Evolutionary conservation across 37 sponge, comb jelly and placozoan genomes (phyloP).

Genomic region (Aplysina aerophoba): DNA sequence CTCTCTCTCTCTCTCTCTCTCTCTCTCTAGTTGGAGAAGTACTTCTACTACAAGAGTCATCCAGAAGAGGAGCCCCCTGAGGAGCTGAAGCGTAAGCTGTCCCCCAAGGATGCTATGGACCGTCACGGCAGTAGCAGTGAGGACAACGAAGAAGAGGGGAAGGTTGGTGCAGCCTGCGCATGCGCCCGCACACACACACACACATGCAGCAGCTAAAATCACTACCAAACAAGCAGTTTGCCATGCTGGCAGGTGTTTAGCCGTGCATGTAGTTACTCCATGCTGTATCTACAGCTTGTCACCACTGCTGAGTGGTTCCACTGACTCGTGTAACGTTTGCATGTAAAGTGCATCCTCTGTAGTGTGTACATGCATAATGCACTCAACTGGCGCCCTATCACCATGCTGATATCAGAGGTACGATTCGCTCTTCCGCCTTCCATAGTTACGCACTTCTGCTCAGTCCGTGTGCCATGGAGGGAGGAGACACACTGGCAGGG

Average conservation of each 20-base stretch:
- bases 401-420: too few species aligned
- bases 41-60: constrained; percentile 25
- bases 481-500: too few species aligned
- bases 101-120: constrained; percentile 18
- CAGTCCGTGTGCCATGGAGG: background rate
- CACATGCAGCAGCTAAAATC: too few species aligned
- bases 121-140: background rate
- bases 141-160: background rate
- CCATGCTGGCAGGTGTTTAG: too few species aligned
- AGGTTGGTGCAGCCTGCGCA: background rate
- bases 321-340: too few species aligned
- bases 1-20: background rate
- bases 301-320: too few species aligned
- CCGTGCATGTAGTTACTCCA: too few species aligned
- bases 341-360: too few species aligned
- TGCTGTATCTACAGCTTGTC: too few species aligned
- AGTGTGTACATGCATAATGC: too few species aligned
- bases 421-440: background rate
- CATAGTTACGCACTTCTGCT: constrained; percentile 40
- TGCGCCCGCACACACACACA: background rate
- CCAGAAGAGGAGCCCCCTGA: constrained; percentile 31
- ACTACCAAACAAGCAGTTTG: too few species aligned
- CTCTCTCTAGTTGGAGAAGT: constrained; percentile 29
- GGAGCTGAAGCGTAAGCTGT: constrained; percentile 20
- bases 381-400: too few species aligned